Conservation (phyloP, 2,888 invertebrate species). For the Eupithecia exiguata region DNA sequence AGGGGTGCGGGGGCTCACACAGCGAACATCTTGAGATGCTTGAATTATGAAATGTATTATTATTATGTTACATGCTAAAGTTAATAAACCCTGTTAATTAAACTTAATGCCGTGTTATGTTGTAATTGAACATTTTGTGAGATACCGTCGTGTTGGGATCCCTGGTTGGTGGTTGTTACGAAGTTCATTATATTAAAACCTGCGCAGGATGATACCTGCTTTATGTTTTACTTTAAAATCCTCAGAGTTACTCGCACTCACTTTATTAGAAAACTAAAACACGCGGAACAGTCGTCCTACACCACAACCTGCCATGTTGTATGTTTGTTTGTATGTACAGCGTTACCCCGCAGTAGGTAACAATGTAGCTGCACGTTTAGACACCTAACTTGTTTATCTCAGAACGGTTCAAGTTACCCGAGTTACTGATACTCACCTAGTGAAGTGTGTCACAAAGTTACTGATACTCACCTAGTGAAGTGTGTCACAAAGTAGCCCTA, state of each 20-base stretch:
- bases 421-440: not conserved
- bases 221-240: not conserved
- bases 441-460: not conserved
- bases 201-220: not conserved
- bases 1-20: not conserved
- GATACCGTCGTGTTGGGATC: not conserved
- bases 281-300: not conserved
- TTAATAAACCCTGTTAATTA: slow-evolving; percentile 27
- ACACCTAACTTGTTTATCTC: not conserved
- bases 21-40: slow-evolving; percentile 15
- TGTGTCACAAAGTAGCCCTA: not conserved
- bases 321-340: not conserved
- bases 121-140: not conserved
- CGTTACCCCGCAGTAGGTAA: not conserved
- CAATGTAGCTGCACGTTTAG: not conserved
- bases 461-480: not conserved
- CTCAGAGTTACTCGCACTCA: not conserved
- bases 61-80: slow-evolving; percentile 17
- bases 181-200: not conserved
- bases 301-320: not conserved
- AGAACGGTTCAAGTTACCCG: not conserved
- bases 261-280: not conserved
- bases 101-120: slow-evolving; percentile 15
- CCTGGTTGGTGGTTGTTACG: not conserved
- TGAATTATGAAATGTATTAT: slow-evolving; percentile 21